Evolutionary conservation across 1,140 invertebrate species (phyloP).

Genomic region (Anagrus nilaparvatae): DNA sequence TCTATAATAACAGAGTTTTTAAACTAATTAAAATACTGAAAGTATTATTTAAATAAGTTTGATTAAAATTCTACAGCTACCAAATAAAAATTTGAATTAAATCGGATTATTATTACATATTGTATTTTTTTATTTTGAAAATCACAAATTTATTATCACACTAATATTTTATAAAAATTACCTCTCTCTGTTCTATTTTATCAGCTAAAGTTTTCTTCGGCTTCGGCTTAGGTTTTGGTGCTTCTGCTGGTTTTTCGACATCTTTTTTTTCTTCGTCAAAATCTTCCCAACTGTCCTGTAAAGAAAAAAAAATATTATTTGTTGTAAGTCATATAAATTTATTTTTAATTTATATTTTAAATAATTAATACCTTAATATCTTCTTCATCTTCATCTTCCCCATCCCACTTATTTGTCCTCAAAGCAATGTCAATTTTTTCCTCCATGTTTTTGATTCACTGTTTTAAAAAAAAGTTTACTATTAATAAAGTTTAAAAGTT

Average conservation of each 20-base stretch:
- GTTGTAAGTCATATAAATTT: background rate
- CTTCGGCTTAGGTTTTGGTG: constrained; percentile 49
- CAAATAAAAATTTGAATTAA: no score
- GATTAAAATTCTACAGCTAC: no score
- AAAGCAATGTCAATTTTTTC: constrained; percentile 31
- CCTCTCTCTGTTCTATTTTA: constrained; percentile 71
- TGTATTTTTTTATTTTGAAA: constrained; percentile 14
- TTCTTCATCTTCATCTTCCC: constrained; percentile 72
- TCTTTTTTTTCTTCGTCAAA: constrained; percentile 64
- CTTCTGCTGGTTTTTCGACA: constrained; percentile 40
- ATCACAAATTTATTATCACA: constrained; percentile 3
- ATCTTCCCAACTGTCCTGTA: constrained; percentile 77
- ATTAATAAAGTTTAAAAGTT: background rate
- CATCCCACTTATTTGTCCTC: constrained; percentile 70
- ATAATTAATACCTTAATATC: constrained; percentile 21
- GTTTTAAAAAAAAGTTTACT: background rate
- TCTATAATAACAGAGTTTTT: constrained; percentile 25
- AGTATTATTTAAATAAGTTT: background rate
- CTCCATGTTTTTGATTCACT: constrained; percentile 13
- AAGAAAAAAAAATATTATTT: constrained; percentile 11
- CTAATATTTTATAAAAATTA: constrained; percentile 28
- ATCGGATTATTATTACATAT: constrained; percentile 10
- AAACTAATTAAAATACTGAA: background rate
- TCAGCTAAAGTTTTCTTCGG: constrained; percentile 58
- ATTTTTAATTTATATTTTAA: constrained; percentile 3